Conservation (phyloP, 2,113 vertebrate species). For the Gobio gobio region DNA sequence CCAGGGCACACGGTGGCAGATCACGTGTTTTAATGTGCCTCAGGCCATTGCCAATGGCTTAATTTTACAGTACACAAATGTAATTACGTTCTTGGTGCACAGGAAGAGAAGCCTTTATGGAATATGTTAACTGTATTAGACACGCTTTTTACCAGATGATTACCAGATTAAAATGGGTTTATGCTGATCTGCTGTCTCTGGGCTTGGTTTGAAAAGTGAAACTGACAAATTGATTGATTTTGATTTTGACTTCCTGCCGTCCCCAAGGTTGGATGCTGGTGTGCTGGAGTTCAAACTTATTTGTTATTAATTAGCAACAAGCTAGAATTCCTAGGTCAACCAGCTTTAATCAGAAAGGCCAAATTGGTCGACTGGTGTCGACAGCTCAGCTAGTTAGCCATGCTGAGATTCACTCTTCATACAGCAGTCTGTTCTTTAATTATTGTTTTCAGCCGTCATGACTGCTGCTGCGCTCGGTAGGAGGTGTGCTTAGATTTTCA, state of each 20-base stretch:
- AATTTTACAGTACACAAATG: constrained; percentile 43
- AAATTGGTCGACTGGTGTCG: neutral
- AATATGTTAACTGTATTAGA: constrained; percentile 58
- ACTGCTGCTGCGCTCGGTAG: constrained; percentile 33
- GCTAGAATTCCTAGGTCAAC: neutral
- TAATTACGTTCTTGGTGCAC: constrained; percentile 53
- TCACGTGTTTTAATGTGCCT: constrained; percentile 55
- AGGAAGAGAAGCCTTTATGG: constrained; percentile 34
- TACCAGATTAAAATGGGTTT: constrained; percentile 43
- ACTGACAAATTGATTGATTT: constrained; percentile 49
- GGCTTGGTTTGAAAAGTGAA: constrained; percentile 28
- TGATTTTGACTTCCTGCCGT: neutral
- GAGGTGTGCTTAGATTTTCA: constrained; percentile 44
- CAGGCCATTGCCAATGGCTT: constrained; percentile 46
- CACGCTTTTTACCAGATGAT: constrained; percentile 48
- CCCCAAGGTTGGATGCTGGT: neutral
- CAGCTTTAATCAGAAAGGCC: neutral
- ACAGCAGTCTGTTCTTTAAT: constrained; percentile 52
- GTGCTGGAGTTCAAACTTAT: neutral
- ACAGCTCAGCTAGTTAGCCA: constrained; percentile 42
- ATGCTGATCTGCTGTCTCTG: constrained; percentile 43
- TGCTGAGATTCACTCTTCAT: constrained; percentile 34
- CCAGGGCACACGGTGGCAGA: constrained; percentile 39
- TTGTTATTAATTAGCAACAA: neutral
- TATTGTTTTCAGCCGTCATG: constrained; percentile 44